phyloP scores from a whole-genome alignment of 2,113 vertebrate genomes.

The Zapornia atra region DNA sequence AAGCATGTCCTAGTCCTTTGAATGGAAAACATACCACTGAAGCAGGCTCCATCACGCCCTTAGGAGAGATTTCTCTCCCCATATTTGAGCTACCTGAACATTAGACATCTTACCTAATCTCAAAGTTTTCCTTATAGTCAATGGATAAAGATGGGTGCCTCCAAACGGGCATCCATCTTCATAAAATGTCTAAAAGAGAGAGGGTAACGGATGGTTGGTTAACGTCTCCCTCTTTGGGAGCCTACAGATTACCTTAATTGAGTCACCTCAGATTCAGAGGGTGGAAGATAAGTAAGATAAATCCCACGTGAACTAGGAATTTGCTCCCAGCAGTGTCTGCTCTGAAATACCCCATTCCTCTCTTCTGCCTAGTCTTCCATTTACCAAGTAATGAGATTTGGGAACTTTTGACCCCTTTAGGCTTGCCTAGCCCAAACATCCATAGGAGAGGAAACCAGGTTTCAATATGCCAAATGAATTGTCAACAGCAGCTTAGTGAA shows the following conservation, averaged over 20 bases:
- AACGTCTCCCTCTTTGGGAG: neutral
- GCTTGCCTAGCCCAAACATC: neutral
- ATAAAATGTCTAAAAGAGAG: neutral
- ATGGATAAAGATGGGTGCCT: neutral
- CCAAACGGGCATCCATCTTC: neutral
- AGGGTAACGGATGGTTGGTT: neutral
- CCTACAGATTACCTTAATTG: neutral
- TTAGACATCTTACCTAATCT: neutral
- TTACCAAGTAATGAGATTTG: neutral
- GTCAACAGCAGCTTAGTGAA: neutral
- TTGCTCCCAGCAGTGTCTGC: accelerated
- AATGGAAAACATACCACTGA: neutral
- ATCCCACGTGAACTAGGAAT: neutral
- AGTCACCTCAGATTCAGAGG: neutral
- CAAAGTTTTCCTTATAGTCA: neutral
- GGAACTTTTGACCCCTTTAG: neutral
- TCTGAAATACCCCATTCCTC: neutral
- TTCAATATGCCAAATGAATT: neutral
- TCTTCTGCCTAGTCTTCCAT: neutral
- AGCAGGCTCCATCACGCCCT: neutral
- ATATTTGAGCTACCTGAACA: neutral
- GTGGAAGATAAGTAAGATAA: neutral
- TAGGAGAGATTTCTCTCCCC: neutral
- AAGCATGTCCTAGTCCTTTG: neutral
- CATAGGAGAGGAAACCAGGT: neutral